phyloP scores from a whole-genome alignment of 2,888 invertebrate genomes.

The Drosophila mulleri region DNA sequence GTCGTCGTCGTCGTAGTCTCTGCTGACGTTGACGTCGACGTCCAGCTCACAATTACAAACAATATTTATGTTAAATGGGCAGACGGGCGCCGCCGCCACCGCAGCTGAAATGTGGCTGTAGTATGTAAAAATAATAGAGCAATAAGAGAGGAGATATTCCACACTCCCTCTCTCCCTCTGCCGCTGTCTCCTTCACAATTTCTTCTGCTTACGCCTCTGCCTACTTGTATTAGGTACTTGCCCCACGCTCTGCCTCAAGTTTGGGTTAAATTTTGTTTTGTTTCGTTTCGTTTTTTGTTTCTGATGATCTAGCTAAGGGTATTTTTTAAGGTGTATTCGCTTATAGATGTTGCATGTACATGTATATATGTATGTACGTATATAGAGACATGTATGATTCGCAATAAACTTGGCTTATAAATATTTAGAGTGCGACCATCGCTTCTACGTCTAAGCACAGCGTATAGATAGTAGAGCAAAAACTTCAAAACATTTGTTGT shows the following conservation, averaged over 20 bases:
- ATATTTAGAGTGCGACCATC: neutral
- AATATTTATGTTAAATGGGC: slow-evolving; percentile 76
- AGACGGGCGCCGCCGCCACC: slow-evolving; percentile 61
- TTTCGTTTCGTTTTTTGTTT: neutral
- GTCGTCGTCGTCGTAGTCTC: slow-evolving; percentile 23
- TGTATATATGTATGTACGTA: neutral
- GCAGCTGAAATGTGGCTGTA: slow-evolving; percentile 24
- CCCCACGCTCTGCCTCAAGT: slow-evolving; percentile 21
- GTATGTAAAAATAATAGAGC: slow-evolving; percentile 43
- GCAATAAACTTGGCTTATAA: neutral
- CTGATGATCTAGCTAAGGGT: neutral
- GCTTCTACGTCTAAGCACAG: neutral
- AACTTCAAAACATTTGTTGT: neutral
- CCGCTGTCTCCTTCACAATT: neutral
- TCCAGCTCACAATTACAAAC: slow-evolving; percentile 66
- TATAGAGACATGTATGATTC: neutral
- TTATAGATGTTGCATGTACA: neutral
- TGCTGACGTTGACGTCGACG: slow-evolving; percentile 37
- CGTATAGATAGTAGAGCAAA: neutral
- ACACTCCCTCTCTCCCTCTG: neutral
- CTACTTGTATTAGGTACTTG: slow-evolving; percentile 17
- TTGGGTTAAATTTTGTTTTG: slow-evolving; percentile 30
- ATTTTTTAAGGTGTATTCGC: neutral
- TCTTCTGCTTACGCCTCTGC: slow-evolving; percentile 2
- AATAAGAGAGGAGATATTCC: slow-evolving; percentile 12